Evolutionary conservation across 2,797 vertebrate genomes (phyloP).

Genomic region (Streptopelia turtur): DNA sequence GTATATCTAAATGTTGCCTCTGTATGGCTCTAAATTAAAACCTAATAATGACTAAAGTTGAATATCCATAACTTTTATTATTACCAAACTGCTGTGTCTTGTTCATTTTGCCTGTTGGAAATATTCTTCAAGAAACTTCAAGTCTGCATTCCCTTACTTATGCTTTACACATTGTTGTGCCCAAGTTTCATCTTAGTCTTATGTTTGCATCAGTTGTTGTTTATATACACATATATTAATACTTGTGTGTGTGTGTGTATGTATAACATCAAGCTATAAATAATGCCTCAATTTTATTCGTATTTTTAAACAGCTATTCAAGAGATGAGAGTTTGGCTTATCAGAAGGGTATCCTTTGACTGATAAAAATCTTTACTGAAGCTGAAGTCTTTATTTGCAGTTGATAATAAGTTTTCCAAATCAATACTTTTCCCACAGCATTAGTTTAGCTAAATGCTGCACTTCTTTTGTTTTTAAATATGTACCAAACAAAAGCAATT

Average conservation of each 20-base stretch:
- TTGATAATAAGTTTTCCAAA: background rate
- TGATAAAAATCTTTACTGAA: background rate
- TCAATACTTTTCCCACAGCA: background rate
- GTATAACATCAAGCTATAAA: too few species aligned
- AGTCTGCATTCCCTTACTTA: too few species aligned
- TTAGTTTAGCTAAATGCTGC: background rate
- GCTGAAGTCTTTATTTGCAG: background rate
- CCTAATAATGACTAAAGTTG: background rate
- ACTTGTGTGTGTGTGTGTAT: too few species aligned
- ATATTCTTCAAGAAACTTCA: background rate
- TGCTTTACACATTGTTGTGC: too few species aligned
- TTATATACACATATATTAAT: too few species aligned
- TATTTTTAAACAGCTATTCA: background rate
- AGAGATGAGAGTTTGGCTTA: background rate
- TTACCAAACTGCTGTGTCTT: background rate
- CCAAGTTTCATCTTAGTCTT: too few species aligned
- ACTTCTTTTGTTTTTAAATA: background rate
- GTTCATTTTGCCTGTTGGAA: background rate
- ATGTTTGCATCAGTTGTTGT: too few species aligned
- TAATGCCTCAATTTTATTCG: background rate
- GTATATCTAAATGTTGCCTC: background rate
- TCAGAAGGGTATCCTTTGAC: background rate
- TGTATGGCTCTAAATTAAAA: background rate
- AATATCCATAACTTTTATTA: background rate
- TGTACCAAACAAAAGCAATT: background rate